Evolutionary conservation across 2,113 vertebrate genomes (phyloP), one percentile per base, ranked within the genome.

Genomic region (Erpornis zantholeuca): DNA sequence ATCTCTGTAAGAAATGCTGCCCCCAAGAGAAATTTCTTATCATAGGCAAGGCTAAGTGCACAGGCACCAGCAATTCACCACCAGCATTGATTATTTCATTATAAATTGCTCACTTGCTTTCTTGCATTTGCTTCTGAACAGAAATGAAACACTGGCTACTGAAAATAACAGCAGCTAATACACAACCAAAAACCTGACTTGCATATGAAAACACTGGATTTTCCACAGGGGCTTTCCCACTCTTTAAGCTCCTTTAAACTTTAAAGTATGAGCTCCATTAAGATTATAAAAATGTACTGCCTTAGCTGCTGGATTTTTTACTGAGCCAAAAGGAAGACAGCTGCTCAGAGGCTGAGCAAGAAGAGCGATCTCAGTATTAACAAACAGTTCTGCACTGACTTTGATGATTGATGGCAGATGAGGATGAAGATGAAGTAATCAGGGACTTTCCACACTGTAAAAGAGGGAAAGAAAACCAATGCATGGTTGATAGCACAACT

Each of bases 21-120:
- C 95, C 94, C 95, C 92, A 92, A 95, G 96, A 96, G 95, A 95
- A 94, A 95, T 97, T 97, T 96, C 90, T 96, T 87, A 81, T 96
- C 82, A 91, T 82, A 96, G 94, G 73, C 94, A 90, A 80, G 77
- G 65, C 93, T 95, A 86, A 97, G 88, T 93, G 77, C 93, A 83
- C 69, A 89, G 94, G 94, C 92, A 96, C 87, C 81, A 75, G 82
- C 20, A 75, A 91, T 89, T 91, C 96, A 92, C 94, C 83, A 92
- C 72, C 35, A 86, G 87, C 91, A 96, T 93, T 83, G 94, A 97
- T 95, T 90, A 93, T 88, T 96, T 96, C 77, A 42, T 94, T 96
- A 94, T 84, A 93, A 96, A 96, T 88, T 79, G 92, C 90, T 95
- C 92, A 44, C 85, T 94, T 86, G 88, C 79, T 93, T 92, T 95